Conservation (phyloP, 2,113 vertebrate species). For the Micromys minutus region DNA sequence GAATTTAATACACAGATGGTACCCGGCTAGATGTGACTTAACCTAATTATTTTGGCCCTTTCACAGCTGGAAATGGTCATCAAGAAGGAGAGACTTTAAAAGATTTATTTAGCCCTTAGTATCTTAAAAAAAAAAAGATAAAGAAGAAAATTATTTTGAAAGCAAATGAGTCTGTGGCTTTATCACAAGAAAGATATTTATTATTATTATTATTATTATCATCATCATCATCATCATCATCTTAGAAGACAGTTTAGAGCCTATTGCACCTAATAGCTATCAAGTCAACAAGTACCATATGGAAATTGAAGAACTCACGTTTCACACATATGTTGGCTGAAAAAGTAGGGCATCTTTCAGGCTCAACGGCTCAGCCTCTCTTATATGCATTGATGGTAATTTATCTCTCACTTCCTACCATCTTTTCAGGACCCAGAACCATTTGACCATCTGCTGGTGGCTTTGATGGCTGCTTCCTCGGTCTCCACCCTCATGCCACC, state of each 20-base stretch:
- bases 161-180: background rate
- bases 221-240: background rate
- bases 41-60: conserved; percentile 66
- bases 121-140: background rate
- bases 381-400: background rate
- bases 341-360: background rate
- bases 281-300: background rate
- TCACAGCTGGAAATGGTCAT: conserved; percentile 39
- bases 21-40: conserved; percentile 51
- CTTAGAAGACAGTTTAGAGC: background rate
- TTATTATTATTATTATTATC: background rate
- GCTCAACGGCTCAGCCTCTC: background rate
- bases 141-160: conserved; percentile 5
- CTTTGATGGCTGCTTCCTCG: background rate
- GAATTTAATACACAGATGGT: conserved; percentile 60
- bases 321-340: background rate
- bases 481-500: too few species aligned
- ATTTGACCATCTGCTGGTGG: background rate
- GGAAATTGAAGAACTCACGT: background rate
- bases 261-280: background rate
- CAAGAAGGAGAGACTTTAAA: conserved; percentile 29
- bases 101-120: conserved; percentile 18
- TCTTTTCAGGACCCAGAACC: background rate
- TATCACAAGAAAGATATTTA: background rate
- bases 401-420: background rate